Percentiles rank a stretch among this genome's conserved stretches.
These are phyloP conservation scores for Eristalis intricaria DNA, from an alignment of 2,888 invertebrate genomes.

Conservation along the genomic window DNA sequence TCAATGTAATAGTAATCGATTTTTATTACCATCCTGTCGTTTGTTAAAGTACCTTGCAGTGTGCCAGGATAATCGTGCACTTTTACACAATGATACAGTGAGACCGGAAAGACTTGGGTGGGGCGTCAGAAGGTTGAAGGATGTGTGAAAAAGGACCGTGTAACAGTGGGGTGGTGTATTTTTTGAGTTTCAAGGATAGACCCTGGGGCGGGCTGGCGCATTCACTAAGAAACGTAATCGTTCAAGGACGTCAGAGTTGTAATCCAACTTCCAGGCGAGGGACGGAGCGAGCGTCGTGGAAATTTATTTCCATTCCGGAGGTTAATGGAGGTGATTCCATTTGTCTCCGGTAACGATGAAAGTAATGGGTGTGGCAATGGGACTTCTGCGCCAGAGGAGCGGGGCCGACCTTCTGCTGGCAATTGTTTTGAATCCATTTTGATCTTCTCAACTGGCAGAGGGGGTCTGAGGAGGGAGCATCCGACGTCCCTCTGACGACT, in stretches of 20 bases:
- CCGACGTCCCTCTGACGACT: too few relatives aligned
- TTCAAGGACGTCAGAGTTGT: slow-evolving; percentile 61
- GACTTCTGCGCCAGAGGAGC: background rate
- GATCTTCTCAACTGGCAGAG: background rate
- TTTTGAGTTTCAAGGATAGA: slow-evolving; percentile 58
- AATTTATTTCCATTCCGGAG: slow-evolving; percentile 41
- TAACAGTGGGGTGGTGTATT: background rate
- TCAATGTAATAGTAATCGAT: slow-evolving; percentile 66
- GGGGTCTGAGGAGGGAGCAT: too few relatives aligned
- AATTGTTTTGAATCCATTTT: background rate
- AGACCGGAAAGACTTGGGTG: background rate
- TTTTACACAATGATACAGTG: slow-evolving; percentile 45
- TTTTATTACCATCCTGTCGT: slow-evolving; percentile 61
- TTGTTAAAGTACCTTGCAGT: slow-evolving; percentile 21
- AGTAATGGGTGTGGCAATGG: slow-evolving; percentile 17
- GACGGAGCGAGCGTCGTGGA: slow-evolving; percentile 9
- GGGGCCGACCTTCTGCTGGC: background rate
- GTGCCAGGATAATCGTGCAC: slow-evolving; percentile 53
- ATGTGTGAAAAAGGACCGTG: slow-evolving; percentile 11
- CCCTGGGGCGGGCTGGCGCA: background rate
- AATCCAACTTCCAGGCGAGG: slow-evolving; percentile 14
- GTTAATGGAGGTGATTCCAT: slow-evolving; percentile 60
- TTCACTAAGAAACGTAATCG: slow-evolving; percentile 51
- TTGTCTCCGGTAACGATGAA: slow-evolving; percentile 43
- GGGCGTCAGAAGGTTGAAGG: background rate